Percentiles rank a stretch among this genome's conserved stretches.
Conservation (phyloP, 2,113 vertebrate species). For the Urocynchramus pylzowi region DNA sequence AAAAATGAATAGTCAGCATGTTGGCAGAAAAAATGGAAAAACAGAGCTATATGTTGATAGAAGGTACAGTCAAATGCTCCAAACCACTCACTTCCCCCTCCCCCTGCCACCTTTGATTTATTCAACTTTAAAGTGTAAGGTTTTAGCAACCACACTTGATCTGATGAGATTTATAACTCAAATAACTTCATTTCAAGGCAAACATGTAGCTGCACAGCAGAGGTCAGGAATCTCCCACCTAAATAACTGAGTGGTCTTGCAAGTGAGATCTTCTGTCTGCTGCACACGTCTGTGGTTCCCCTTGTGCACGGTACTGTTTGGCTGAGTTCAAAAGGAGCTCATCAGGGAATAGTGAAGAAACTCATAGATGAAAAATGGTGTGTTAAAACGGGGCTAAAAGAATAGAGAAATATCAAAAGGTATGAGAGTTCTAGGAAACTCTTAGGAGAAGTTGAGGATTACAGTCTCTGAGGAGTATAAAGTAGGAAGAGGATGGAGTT, state of each 20-base stretch:
- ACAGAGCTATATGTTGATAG: not conserved
- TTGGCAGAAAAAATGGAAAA: not conserved
- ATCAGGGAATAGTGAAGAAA: not conserved
- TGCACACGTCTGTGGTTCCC: not conserved
- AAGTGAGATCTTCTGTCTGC: not conserved
- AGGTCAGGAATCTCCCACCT: not conserved
- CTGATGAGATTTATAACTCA: not conserved
- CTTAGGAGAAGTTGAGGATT: not conserved
- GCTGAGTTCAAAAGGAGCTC: not conserved
- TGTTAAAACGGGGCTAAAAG: not conserved
- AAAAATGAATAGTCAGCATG: not conserved
- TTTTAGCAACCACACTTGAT: not conserved
- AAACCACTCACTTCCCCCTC: fast-evolving
- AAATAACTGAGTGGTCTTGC: not conserved
- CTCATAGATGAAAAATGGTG: not conserved
- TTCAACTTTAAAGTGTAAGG: not conserved
- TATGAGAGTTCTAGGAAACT: not conserved
- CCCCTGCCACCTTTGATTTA: not conserved
- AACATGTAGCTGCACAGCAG: not conserved
- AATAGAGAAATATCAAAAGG: not conserved
- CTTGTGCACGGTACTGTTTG: not conserved
- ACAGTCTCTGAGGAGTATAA: not conserved
- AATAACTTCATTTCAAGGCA: not conserved
- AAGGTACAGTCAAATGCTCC: not conserved
- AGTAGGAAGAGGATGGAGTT: not conserved